Conservation (phyloP, 2,797 vertebrate species). For the Semaprochilodus insignis region DNA sequence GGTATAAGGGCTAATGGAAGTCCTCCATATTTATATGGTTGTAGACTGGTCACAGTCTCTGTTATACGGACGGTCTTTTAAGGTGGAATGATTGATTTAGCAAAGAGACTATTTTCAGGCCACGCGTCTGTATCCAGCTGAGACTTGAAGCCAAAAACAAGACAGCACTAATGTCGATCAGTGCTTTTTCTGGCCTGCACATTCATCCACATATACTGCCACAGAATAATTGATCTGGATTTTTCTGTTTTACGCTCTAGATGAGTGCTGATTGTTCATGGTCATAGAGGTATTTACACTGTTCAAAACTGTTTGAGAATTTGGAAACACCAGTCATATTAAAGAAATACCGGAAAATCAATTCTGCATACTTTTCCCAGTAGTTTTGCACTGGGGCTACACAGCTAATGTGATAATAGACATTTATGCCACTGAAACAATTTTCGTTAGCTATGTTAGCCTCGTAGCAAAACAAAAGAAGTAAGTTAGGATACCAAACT, state of each 20-base stretch:
- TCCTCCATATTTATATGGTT: not conserved
- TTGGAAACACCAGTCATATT: not conserved
- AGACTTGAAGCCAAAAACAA: not conserved
- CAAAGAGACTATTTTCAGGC: not conserved
- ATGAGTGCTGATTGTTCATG: not conserved
- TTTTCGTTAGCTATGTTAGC: too few species aligned
- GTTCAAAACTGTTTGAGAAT: not conserved
- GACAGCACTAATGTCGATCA: constrained; percentile 3
- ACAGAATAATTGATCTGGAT: not conserved
- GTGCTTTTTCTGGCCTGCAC: not conserved
- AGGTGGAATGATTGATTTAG: constrained; percentile 12
- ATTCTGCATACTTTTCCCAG: too few species aligned
- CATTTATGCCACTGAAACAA: too few species aligned
- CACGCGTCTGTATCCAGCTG: constrained; percentile 11
- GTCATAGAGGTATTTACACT: not conserved
- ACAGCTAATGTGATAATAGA: too few species aligned
- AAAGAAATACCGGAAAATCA: not conserved
- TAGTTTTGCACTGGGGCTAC: too few species aligned
- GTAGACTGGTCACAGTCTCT: not conserved
- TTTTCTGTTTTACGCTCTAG: not conserved
- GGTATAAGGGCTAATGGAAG: not conserved
- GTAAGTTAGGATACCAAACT: too few species aligned
- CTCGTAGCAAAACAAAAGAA: too few species aligned
- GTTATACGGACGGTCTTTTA: not conserved
- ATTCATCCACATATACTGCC: not conserved